phyloP scores from a whole-genome alignment of 2,888 invertebrate species.

The Halictus ligatus region DNA sequence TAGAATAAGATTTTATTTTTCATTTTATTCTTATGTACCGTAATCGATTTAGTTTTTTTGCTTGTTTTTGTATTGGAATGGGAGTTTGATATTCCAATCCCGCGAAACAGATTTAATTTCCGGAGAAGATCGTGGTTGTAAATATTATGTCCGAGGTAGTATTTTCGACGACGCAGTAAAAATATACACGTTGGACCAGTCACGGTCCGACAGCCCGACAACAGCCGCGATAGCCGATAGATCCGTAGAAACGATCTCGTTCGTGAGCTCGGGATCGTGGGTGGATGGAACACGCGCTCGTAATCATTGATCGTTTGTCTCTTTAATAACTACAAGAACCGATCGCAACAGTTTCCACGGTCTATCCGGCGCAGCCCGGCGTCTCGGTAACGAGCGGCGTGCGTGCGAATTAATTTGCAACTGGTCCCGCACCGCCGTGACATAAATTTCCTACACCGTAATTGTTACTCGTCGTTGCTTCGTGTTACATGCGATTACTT shows the following conservation, averaged over 20 bases:
- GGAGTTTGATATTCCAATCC: background rate
- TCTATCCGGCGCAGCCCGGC: background rate
- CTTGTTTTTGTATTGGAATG: background rate
- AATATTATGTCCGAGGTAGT: background rate
- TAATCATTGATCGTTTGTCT: slow-evolving; percentile 56
- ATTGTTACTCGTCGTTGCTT: slow-evolving; percentile 36
- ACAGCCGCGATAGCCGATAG: background rate
- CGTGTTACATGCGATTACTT: slow-evolving; percentile 40
- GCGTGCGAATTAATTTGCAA: slow-evolving; percentile 50
- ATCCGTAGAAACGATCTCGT: slow-evolving; percentile 6
- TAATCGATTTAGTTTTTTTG: background rate
- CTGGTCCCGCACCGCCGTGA: slow-evolving; percentile 19
- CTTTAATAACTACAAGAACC: slow-evolving; percentile 40
- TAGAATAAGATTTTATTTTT: background rate
- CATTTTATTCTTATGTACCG: background rate
- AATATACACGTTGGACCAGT: background rate
- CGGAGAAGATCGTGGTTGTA: background rate
- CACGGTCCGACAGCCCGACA: background rate
- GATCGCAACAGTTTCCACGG: slow-evolving; percentile 41
- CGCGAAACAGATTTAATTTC: background rate
- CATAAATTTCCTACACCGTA: slow-evolving; percentile 37
- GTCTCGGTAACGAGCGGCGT: slow-evolving; percentile 7
- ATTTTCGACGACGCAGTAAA: background rate
- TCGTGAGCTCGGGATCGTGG: slow-evolving; percentile 19
- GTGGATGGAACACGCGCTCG: slow-evolving; percentile 38